Evolutionary conservation across 2,888 invertebrate species (phyloP).

Genomic region (Tinea semifulvella): DNA sequence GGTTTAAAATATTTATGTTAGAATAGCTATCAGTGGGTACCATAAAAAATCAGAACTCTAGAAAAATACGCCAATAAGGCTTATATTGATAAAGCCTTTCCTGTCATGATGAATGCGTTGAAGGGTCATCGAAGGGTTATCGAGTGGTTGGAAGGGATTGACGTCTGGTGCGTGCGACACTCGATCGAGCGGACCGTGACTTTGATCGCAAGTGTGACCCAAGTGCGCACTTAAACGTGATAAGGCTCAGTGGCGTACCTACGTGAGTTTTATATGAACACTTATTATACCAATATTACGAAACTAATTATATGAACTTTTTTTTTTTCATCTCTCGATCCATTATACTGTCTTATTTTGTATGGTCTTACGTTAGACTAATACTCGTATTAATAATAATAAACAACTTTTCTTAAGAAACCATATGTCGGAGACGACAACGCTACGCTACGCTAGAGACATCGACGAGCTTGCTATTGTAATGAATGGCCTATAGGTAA

Average conservation of each 20-base stretch:
- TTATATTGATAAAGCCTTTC: slow-evolving; percentile 10
- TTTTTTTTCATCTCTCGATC: too few species aligned
- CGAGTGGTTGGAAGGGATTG: slow-evolving; percentile 7
- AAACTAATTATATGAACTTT: neutral
- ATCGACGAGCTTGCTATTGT: too few species aligned
- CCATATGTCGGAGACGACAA: too few species aligned
- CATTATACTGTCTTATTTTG: too few species aligned
- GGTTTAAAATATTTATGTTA: too few species aligned
- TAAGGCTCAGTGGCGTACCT: neutral
- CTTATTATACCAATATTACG: neutral
- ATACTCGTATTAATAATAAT: too few species aligned
- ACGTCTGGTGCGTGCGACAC: slow-evolving; percentile 13
- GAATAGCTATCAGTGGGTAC: too few species aligned
- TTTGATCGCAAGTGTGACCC: slow-evolving; percentile 8
- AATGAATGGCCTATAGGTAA: too few species aligned
- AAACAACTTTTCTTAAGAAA: too few species aligned
- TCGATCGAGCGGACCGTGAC: slow-evolving; percentile 4
- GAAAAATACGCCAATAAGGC: slow-evolving; percentile 6
- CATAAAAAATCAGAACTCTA: neutral
- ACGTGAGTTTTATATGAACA: neutral
- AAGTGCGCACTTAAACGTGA: slow-evolving; percentile 2
- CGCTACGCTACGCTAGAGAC: too few species aligned
- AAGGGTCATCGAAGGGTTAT: slow-evolving; percentile 18
- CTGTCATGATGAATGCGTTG: slow-evolving; percentile 16
- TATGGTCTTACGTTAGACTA: too few species aligned